Evolutionary conservation across 1,140 invertebrate species (phyloP), one percentile per base, ranked within the genome.

Genomic region (Pygmarrhopalites habei): DNA sequence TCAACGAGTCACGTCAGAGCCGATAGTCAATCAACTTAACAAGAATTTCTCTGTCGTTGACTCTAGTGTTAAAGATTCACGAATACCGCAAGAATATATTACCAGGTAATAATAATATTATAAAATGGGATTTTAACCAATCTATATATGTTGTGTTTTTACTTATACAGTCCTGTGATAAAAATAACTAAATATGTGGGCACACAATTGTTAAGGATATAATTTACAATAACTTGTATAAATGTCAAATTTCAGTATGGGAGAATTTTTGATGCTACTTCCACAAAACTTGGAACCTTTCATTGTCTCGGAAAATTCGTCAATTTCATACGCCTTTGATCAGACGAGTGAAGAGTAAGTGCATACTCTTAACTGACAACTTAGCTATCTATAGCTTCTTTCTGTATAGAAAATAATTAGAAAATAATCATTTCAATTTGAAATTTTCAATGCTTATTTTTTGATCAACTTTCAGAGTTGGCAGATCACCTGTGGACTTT

Each of bases 231-330:
- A n/a, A n/a, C n/a, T n/a, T n/a, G n/a, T n/a, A n/a, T n/a, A n/a
- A n/a, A n/a, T n/a, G n/a, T 21, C 61, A 71, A 44, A 58, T n/a
- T 26, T 30, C 15, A n/a, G n/a, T n/a, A n/a, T 64, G 28, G 69
- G 66, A 28, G 66, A 71, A 55, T 71, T 65, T 53, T 30, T 71
- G 2, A 68, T 71, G 69, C 32, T 71, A 7, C 39, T 71, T 1
- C 69, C 69, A 29, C 69, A 71, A 52, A 71, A 71, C 52, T 35
- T 71, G 32, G 69, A 71, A 51, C 69, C 69, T 10, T 71, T 71
- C 35, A 61, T 71, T 19, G 26, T 64, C 10, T 41, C 49, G 1
- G 69, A 71, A 56, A 66, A 68, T 56, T 68, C 66, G 10, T 56
- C 64, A 7, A 64, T 71, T 49, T 55, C 66, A 1, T 64, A 52